A percentile compares a stretch with the other conserved stretches of the same genome.
These are phyloP conservation scores for Scaptomyza montana DNA, from an alignment of 1,140 invertebrate genomes.

Conservation along the genomic window DNA sequence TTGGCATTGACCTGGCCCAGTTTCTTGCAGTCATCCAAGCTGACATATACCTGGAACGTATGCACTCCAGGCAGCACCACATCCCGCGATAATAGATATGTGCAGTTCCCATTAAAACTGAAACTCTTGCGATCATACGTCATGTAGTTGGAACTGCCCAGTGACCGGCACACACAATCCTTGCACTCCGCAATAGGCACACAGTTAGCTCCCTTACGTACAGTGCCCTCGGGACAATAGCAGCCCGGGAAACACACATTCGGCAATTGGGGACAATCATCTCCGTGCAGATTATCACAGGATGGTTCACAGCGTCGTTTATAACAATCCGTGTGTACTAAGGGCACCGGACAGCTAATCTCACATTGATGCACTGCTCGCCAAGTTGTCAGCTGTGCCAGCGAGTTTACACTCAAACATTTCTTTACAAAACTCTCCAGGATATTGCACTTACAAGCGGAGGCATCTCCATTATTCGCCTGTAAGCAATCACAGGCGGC, in stretches of 20 bases:
- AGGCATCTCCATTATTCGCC: constrained; percentile 74
- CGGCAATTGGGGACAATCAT: constrained; percentile 86
- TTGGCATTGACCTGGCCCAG: constrained; percentile 47
- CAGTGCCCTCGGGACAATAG: constrained; percentile 91
- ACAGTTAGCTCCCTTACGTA: constrained; percentile 88
- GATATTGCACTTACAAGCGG: constrained; percentile 88
- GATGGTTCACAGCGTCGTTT: constrained; percentile 89
- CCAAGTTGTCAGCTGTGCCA: constrained; percentile 88
- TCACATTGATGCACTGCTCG: constrained; percentile 86
- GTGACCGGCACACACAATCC: constrained; percentile 90
- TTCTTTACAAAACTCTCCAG: constrained; percentile 89
- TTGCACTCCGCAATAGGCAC: constrained; percentile 89
- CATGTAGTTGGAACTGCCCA: constrained; percentile 89
- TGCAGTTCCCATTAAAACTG: constrained; percentile 90
- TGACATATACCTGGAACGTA: constrained; percentile 86
- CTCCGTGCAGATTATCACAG: constrained; percentile 87
- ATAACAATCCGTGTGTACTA: constrained; percentile 92
- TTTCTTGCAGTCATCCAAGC: constrained; percentile 76
- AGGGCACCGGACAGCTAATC: constrained; percentile 87
- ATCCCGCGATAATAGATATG: constrained; percentile 90
- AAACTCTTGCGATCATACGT: constrained; percentile 90
- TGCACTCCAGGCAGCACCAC: constrained; percentile 84
- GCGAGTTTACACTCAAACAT: constrained; percentile 87
- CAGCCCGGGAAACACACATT: constrained; percentile 91
- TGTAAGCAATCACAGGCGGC: constrained; percentile 88